A percentile compares a stretch with the other conserved stretches of the same genome.
These are phyloP conservation scores for Eilema sororculum DNA, from an alignment of 2,888 invertebrate genomes.

Conservation along the genomic window DNA sequence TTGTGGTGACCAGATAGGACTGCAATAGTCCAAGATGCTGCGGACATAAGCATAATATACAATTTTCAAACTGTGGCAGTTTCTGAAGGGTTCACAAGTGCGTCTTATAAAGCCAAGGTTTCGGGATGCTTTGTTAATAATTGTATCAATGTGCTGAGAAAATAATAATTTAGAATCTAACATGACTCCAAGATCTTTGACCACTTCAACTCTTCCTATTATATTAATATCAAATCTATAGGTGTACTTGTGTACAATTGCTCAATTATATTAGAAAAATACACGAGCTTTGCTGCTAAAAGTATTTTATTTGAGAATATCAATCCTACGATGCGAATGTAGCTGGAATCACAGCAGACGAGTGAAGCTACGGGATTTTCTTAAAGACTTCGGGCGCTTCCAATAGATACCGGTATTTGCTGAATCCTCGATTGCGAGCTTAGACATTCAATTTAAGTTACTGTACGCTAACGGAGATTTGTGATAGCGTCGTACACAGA, in stretches of 20 bases:
- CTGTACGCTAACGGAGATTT: constrained; percentile 73
- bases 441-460: constrained; percentile 83
- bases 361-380: constrained; percentile 71
- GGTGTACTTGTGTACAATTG: background rate
- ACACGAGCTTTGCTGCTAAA: constrained; percentile 12
- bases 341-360: constrained; percentile 58
- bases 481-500: constrained; percentile 62
- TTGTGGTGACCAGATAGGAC: too few species aligned
- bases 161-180: too few species aligned
- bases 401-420: constrained; percentile 79
- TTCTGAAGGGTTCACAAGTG: too few species aligned
- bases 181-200: too few species aligned
- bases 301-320: constrained; percentile 42
- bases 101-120: too few species aligned
- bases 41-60: too few species aligned
- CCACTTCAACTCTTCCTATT: too few species aligned
- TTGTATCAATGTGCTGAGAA: too few species aligned
- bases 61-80: too few species aligned
- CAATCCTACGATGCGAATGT: constrained; percentile 30
- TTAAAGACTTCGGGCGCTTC: constrained; percentile 74
- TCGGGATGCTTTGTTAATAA: too few species aligned
- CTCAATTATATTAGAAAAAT: background rate
- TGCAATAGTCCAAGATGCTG: too few species aligned
- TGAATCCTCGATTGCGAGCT: constrained; percentile 77
- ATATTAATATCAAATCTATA: too few species aligned